Base-by-base conservation (phyloP, 2,113 vertebrate genomes). In the Bagarius yarrelli region DNA sequence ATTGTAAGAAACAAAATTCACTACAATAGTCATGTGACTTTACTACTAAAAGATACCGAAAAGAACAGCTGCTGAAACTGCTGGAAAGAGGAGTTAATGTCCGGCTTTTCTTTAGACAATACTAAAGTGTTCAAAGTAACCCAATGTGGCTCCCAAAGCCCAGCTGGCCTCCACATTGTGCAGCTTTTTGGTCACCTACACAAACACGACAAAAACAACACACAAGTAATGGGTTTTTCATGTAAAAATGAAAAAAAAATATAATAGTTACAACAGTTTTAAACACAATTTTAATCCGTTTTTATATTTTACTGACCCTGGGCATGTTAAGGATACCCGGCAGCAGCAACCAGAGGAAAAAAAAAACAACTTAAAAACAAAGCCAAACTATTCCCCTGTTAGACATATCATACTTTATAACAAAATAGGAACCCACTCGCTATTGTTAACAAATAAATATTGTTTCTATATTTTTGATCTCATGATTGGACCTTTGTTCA, bases 121-220 rank as follows among this genome's bases (percentile, higher is more conserved):
- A 84, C 86, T 95, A 89, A 98, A 89, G 86, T 95, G 92, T 85
- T 97, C 93, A 89, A 98, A 88, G 60, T 95, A 88, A 72, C 96
- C 92, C 86, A 99, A 93, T 13, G 91, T 93, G 86, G 97, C 97
- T 13, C 97, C 98, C 87, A 99, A 89, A 87, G 97, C 95, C 97
- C 97, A 99, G 89, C 97, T 96, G 2, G 95, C 95, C 90, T 99
- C 98, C 84, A 96, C 94, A 30, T 96, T 93, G 84, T 96, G 95
- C 86, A 99, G 94, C 90, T 98, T 99, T 92, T 98, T 99, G 83
- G 94, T 94, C 86, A 99, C 87, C 98, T 99, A 69, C 59, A 61
- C 86, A 85, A 66, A 76, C 86, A 15, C 50, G 82, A 59, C 86
- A 52, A 71, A 19, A 61, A 25, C 0, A 69, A 47, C 36, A 2